phyloP scores from a whole-genome alignment of 2,888 invertebrate species.

The Nysson spinosus region DNA sequence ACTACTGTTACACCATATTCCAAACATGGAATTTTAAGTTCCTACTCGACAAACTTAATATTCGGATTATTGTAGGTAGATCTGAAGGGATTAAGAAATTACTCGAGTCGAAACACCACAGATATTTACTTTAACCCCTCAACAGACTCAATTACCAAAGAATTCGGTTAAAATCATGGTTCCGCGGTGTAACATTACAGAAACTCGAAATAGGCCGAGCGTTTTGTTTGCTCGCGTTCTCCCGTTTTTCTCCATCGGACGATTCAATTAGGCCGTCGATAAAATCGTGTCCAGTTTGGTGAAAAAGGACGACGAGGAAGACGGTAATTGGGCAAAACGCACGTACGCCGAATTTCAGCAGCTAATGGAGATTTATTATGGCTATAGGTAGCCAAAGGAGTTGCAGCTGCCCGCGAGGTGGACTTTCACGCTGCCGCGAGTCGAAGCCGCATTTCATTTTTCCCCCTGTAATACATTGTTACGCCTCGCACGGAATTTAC shows the following conservation, averaged over 20 bases:
- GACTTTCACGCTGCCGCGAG: slow-evolving; percentile 51
- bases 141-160: slow-evolving; percentile 33
- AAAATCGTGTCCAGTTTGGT: slow-evolving; percentile 54
- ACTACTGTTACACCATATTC: no score
- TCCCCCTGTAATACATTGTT: slow-evolving; percentile 39
- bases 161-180: slow-evolving; percentile 15
- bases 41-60: no score
- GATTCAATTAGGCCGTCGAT: slow-evolving; percentile 59
- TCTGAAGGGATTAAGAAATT: not conserved
- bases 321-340: slow-evolving; percentile 58
- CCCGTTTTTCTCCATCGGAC: slow-evolving; percentile 42
- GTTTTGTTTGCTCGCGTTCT: slow-evolving; percentile 39
- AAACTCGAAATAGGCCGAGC: slow-evolving; percentile 43
- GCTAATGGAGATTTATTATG: slow-evolving; percentile 64
- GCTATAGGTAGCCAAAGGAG: slow-evolving; percentile 24
- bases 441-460: slow-evolving; percentile 43
- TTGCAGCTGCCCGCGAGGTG: slow-evolving; percentile 49
- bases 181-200: slow-evolving; percentile 1
- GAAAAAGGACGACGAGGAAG: slow-evolving; percentile 37
- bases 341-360: slow-evolving; percentile 57
- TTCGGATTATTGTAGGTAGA: no score
- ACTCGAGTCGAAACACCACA: not conserved
- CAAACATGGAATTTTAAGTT: no score
- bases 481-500: slow-evolving; percentile 42
- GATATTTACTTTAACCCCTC: not conserved